Base-by-base conservation (phyloP, 2,888 invertebrate species). In the Polietes domitor region DNA sequence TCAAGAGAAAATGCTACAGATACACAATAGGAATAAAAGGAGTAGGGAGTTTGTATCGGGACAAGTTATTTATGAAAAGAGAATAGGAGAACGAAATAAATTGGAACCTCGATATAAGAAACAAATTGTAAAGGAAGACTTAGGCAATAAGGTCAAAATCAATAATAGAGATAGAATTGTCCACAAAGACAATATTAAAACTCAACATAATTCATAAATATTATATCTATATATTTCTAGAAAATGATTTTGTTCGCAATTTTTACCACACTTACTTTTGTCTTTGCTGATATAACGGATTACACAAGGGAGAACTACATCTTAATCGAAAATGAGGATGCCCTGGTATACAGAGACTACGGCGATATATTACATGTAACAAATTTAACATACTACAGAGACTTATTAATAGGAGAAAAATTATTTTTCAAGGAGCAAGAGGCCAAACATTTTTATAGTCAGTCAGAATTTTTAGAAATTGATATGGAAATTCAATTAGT, bases 151-250 rank as follows among this genome's bases (percentile, higher is more conserved):
- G 24, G 77, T 70, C 17, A 43, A 17, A 58, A 17, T 70, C 19
- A 28, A 55, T 26, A 58, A 19, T 77, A 47, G 37, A 17, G 47
- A 77, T 37, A 53, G 58, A 24, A 68, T 68, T 4, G 53, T 76
- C 17, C 65, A 75, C 47, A 68, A 76, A 24, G 53, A 76, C 4
- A 76, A 76, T 41, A 76, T 76, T 9, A 76, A 68, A 50, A 68
- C 68, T 32, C 7, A 32, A 5, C 32, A 3, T 32, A 7, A 5
- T 32, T 32, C 32, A 3, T 32, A 32, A 32, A 7, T 5, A 7
- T 32, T 32, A 32, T 32, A 32, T 32, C 7, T 32, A 32, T 32
- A 32, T 32, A 32, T 32, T 32, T 32, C 3, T 32, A 32, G 32
- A 32, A 32, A 32, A 32, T 7, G 3, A 32, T 32, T 32, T 32